phyloP scores from a whole-genome alignment of 2,797 vertebrate genomes.

The Micropoecilia bifurca region DNA sequence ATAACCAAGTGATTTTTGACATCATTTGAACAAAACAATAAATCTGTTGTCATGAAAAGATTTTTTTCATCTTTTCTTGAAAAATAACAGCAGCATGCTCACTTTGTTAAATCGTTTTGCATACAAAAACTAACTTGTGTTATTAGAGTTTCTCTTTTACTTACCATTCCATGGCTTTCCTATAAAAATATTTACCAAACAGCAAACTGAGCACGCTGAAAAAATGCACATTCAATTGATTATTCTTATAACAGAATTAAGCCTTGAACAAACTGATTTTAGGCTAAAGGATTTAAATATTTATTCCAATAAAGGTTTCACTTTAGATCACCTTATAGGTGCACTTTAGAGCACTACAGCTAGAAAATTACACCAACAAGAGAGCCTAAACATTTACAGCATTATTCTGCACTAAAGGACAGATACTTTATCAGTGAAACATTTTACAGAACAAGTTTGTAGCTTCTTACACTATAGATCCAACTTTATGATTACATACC shows the following conservation, averaged over 20 bases:
- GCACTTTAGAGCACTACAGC: too few species aligned
- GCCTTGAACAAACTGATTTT: slow-evolving; percentile 8
- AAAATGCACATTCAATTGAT: too few species aligned
- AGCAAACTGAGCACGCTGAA: not conserved
- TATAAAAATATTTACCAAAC: not conserved
- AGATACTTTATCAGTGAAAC: not conserved
- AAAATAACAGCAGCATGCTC: not conserved
- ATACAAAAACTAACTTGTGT: not conserved
- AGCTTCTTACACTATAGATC: not conserved
- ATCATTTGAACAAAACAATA: not conserved
- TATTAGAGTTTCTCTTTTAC: not conserved
- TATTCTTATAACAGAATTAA: not conserved
- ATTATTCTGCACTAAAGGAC: not conserved
- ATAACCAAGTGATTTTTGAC: not conserved
- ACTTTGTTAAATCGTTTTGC: not conserved
- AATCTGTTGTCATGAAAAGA: not conserved
- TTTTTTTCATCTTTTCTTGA: not conserved
- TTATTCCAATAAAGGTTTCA: slow-evolving; percentile 62
- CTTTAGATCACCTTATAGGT: too few species aligned
- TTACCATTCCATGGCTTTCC: not conserved
- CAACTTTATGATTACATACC: not conserved
- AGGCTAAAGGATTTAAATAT: slow-evolving; percentile 53
- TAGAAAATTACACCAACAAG: not conserved
- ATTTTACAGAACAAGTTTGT: not conserved
- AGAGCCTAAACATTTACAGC: not conserved